A percentile compares a stretch with the other conserved stretches of the same genome.
phyloP scores from a whole-genome alignment of 2,797 vertebrate genomes.

The Neoniphon sammara region DNA sequence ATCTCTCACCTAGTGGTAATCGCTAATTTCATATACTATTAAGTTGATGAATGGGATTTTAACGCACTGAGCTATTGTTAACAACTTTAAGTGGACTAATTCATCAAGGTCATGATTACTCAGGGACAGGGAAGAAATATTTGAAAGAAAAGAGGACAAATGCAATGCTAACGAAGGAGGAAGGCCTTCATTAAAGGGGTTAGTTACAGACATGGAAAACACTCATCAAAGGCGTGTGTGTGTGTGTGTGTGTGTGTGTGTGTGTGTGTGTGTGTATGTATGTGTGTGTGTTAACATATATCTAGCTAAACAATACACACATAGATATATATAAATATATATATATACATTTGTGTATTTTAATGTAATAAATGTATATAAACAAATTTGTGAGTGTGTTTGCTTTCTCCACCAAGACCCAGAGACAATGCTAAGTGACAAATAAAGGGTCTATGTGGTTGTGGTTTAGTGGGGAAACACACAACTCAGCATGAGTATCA shows the following conservation, averaged over 20 bases:
- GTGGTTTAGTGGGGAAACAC: conserved; percentile 21
- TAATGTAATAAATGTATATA: too few relatives aligned
- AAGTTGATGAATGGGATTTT: conserved; percentile 75
- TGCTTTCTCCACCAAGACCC: conserved; percentile 17
- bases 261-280: too few relatives aligned
- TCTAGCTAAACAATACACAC: too few relatives aligned
- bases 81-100: conserved; percentile 67
- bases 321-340: too few relatives aligned
- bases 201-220: conserved; percentile 28
- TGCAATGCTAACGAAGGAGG: conserved; percentile 23
- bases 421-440: conserved; percentile 8
- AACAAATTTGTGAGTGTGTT: not conserved
- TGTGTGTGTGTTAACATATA: too few relatives aligned
- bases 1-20: conserved; percentile 73
- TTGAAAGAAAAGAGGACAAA: conserved; percentile 21
- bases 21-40: conserved; percentile 70
- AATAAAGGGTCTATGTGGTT: conserved; percentile 11
- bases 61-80: conserved; percentile 72
- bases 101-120: conserved; percentile 67
- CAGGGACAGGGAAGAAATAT: conserved; percentile 50
- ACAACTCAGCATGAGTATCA: conserved; percentile 20
- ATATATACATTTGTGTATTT: too few relatives aligned
- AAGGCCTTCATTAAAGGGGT: conserved; percentile 25
- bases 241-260: too few relatives aligned
- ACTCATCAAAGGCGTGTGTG: not conserved